Conservation (phyloP, 2,797 vertebrate genomes). For the Gadopsis marmoratus region DNA sequence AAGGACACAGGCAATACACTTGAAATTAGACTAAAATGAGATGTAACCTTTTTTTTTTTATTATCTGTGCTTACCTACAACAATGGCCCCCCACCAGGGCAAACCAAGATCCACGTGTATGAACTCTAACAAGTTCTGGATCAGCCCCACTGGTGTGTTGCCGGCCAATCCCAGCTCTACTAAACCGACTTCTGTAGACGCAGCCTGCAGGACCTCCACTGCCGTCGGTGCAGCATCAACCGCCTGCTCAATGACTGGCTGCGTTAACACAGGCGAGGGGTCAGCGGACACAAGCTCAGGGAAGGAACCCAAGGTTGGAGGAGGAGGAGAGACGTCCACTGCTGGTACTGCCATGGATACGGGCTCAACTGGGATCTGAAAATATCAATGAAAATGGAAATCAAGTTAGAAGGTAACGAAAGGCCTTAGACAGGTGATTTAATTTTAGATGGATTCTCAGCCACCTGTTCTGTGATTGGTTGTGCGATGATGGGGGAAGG, state of each 20-base stretch:
- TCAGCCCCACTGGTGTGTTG: conserved; percentile 89
- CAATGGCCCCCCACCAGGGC: conserved; percentile 95
- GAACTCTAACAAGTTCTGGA: conserved; percentile 90
- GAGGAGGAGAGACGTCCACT: conserved; percentile 33
- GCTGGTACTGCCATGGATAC: conserved; percentile 36
- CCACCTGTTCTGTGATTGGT: conserved; percentile 67
- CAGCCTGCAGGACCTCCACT: conserved; percentile 80
- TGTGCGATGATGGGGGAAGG: conserved; percentile 18
- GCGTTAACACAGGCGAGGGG: conserved; percentile 27
- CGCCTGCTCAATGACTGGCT: conserved; percentile 61
- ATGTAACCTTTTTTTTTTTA: too few relatives aligned
- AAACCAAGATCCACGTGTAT: conserved; percentile 88
- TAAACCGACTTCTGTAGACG: conserved; percentile 81
- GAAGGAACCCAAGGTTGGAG: conserved; percentile 15
- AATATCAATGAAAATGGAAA: not conserved
- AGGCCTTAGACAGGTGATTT: not conserved
- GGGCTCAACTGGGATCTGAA: conserved; percentile 57
- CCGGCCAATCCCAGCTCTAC: conserved; percentile 87
- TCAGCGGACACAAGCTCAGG: conserved; percentile 37
- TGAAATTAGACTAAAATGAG: too few relatives aligned
- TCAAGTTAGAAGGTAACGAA: not conserved
- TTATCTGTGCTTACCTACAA: conserved; percentile 81
- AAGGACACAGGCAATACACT: not conserved
- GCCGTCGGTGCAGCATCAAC: conserved; percentile 75
- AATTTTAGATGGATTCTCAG: conserved; percentile 26